phyloP scores from a whole-genome alignment of 1,140 invertebrate species.

The Bradynema listronoti region DNA sequence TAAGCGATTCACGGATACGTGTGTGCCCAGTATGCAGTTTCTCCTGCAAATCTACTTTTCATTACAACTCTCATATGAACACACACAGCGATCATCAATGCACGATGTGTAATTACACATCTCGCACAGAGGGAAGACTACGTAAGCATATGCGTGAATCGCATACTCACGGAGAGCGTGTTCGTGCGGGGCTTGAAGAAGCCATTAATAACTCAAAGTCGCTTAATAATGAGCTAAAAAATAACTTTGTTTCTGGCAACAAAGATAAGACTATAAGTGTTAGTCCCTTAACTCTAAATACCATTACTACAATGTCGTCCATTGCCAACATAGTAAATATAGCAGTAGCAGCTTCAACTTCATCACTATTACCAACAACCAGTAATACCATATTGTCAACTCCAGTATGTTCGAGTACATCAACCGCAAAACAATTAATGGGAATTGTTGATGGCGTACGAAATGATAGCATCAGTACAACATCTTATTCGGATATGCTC shows the following conservation, averaged over 20 bases:
- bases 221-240: too few species aligned
- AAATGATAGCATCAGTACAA: conserved; percentile 6
- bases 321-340: conserved; percentile 8
- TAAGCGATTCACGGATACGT: conserved; percentile 17
- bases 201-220: neutral
- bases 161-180: conserved; percentile 57
- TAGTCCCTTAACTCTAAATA: too few species aligned
- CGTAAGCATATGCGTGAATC: conserved; percentile 64
- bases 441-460: too few species aligned
- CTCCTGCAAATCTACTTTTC: conserved; percentile 52
- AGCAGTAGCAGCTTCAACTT: conserved; percentile 1
- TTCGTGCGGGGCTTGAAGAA: conserved; percentile 5
- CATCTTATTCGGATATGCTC: conserved; percentile 32
- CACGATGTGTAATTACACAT: conserved; percentile 64
- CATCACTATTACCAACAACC: too few species aligned
- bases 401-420: too few species aligned
- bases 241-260: too few species aligned
- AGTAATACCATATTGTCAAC: too few species aligned
- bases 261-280: too few species aligned
- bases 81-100: conserved; percentile 62
- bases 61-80: conserved; percentile 63
- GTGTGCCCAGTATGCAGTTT: conserved; percentile 58
- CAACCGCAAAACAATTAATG: too few species aligned
- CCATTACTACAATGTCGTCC: neutral
- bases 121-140: conserved; percentile 63